Base-by-base conservation (phyloP, 2,888 invertebrate species). In the Biston stratarius region DNA sequence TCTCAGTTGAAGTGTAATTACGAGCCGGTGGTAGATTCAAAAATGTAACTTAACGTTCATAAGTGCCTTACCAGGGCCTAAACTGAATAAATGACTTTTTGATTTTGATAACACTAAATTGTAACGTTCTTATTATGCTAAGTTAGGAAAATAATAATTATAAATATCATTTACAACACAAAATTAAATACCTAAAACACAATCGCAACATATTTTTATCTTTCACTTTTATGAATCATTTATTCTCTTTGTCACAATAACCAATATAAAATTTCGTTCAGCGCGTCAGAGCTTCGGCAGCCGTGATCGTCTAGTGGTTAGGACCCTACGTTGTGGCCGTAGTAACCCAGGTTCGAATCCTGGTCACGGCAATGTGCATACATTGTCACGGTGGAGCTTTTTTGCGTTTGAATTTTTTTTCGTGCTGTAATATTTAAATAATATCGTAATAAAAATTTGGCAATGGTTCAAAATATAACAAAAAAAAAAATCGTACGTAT, bases 261-360 rank as follows among this genome's bases (percentile, higher is more conserved):
- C 10, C 5, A 3, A 9, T 14, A 34, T 24, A 56, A 49, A 53
- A 56, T 78, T 79, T 79, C 74, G 24, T 0, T 14, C 0, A 0
- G 0, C 0, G 0, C 0, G 0, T 0, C 12, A 77, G 14, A 65
- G 70, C 72, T 75, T 65, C 73, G 67, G 62, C 80, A 89, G 90
- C 90, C 88, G 89, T 90, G 87, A 95, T 96, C 95, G 95, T 96
- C 95, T 96, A 96, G 96, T 95, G 95, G 96, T 96, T 95, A 96
- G 96, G 95, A 96, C 95, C 95, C 95, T 95, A 95, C 96, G 96
- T 96, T 96, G 96, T 96, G 96, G 96, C 96, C 96, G 96, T 95
- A 95, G 95, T 95, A 96, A 96, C 95, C 96, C 96, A 95, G 95
- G 95, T 95, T 95, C 95, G 95, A 95, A 95, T 95, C 81, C 83